Evolutionary conservation across 2,888 invertebrate species (phyloP).

Genomic region (Lasioglossum lativentre): DNA sequence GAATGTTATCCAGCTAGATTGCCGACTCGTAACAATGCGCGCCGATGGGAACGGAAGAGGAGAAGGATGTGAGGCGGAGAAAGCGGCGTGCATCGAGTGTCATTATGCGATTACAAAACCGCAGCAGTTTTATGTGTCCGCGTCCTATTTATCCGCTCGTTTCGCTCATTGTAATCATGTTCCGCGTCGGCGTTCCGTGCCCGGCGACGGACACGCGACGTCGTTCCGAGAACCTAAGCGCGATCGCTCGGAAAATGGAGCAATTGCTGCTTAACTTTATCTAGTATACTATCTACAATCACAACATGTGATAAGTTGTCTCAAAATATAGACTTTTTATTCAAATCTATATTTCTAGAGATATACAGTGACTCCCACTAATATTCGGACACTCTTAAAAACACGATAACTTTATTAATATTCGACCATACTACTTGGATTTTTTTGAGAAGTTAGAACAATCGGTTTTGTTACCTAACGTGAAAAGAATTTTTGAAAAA

Average conservation of each 20-base stretch:
- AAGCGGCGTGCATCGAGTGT: conserved; percentile 29
- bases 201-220: conserved; percentile 1
- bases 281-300: neutral
- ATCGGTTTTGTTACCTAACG: too few species aligned
- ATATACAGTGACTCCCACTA: too few species aligned
- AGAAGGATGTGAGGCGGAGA: neutral
- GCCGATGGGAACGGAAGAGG: neutral
- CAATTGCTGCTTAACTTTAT: neutral
- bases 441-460: too few species aligned
- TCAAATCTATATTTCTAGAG: too few species aligned
- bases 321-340: too few species aligned
- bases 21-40: conserved; percentile 36
- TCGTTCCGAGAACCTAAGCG: neutral
- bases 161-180: neutral
- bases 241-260: neutral
- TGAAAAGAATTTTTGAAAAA: too few species aligned
- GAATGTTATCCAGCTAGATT: neutral
- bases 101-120: conserved; percentile 35
- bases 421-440: too few species aligned
- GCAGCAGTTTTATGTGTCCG: conserved; percentile 24
- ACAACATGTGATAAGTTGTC: too few species aligned
- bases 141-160: neutral
- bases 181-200: neutral
- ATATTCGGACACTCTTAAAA: too few species aligned
- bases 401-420: too few species aligned